Evolutionary conservation across 2,888 invertebrate species (phyloP).

Genomic region (Microplitis deprimator): DNA sequence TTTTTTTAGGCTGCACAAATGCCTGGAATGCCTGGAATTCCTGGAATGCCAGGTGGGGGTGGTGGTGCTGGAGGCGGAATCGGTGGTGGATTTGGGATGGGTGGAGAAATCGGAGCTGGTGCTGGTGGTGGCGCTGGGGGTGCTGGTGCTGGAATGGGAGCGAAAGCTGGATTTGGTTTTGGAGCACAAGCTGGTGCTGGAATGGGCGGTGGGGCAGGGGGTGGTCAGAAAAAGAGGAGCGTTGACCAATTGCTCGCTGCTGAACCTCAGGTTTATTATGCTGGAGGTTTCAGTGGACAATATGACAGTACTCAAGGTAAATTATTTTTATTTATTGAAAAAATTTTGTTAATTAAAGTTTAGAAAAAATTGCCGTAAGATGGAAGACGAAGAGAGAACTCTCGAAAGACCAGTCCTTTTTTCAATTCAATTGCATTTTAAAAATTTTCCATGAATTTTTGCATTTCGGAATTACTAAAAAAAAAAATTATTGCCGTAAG

Average conservation of each 20-base stretch:
- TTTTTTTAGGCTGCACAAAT: neutral
- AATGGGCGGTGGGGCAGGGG: neutral
- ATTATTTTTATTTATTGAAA: too few relatives aligned
- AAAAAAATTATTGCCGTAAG: too few relatives aligned
- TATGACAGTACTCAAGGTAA: too few relatives aligned
- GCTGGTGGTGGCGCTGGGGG: neutral
- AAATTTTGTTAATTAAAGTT: too few relatives aligned
- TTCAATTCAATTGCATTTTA: too few relatives aligned
- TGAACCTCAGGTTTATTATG: too few relatives aligned
- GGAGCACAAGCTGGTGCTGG: neutral
- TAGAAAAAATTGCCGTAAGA: too few relatives aligned
- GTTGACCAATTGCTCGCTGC: neutral
- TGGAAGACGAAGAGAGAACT: too few relatives aligned
- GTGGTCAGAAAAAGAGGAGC: neutral
- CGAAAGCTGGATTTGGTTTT: neutral
- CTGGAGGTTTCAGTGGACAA: too few relatives aligned
- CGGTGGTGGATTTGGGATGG: neutral
- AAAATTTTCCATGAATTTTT: too few relatives aligned
- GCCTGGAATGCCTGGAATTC: neutral
- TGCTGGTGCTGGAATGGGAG: neutral
- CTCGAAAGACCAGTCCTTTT: too few relatives aligned
- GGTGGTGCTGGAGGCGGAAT: neutral
- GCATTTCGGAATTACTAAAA: too few relatives aligned
- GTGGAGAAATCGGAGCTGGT: neutral
- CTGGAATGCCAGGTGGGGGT: neutral